phyloP scores from a whole-genome alignment of 2,888 invertebrate genomes.

The Hydriomena furcata region DNA sequence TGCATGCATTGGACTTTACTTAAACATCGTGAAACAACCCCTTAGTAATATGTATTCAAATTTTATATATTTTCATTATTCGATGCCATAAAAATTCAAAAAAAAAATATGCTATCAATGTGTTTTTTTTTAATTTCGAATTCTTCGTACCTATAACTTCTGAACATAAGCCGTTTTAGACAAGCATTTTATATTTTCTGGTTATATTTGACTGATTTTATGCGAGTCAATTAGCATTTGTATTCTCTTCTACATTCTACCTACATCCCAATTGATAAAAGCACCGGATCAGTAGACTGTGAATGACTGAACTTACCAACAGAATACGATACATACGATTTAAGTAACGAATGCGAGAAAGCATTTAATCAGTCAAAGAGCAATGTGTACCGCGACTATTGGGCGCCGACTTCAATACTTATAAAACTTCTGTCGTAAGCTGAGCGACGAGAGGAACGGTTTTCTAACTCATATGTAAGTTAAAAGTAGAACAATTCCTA shows the following conservation, averaged over 20 bases:
- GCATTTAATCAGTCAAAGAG: slow-evolving; percentile 37
- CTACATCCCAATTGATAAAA: slow-evolving; percentile 13
- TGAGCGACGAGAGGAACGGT: slow-evolving; percentile 3
- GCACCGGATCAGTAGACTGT: slow-evolving; percentile 17
- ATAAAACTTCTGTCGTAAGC: slow-evolving; percentile 40
- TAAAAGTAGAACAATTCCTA: too few relatives aligned
- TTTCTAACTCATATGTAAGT: too few relatives aligned
- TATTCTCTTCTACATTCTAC: slow-evolving; percentile 14
- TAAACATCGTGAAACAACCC: too few relatives aligned
- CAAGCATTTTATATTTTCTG: too few relatives aligned
- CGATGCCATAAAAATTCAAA: too few relatives aligned
- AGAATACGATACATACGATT: slow-evolving; percentile 21
- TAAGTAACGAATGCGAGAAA: slow-evolving; percentile 35
- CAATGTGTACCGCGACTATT: slow-evolving; percentile 49
- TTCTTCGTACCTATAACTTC: too few relatives aligned
- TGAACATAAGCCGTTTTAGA: too few relatives aligned
- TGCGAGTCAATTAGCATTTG: slow-evolving; percentile 2
- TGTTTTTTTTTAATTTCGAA: too few relatives aligned
- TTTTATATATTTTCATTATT: too few relatives aligned
- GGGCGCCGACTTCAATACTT: slow-evolving; percentile 46
- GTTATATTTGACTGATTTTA: not conserved
- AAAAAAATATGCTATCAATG: too few relatives aligned
- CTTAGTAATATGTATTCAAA: too few relatives aligned
- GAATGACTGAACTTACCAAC: slow-evolving; percentile 9
- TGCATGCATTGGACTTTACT: too few relatives aligned